These are phyloP conservation scores for Periophthalmodon schlosseri DNA, from an alignment of 2,113 vertebrate genomes.

Conservation along the genomic window DNA sequence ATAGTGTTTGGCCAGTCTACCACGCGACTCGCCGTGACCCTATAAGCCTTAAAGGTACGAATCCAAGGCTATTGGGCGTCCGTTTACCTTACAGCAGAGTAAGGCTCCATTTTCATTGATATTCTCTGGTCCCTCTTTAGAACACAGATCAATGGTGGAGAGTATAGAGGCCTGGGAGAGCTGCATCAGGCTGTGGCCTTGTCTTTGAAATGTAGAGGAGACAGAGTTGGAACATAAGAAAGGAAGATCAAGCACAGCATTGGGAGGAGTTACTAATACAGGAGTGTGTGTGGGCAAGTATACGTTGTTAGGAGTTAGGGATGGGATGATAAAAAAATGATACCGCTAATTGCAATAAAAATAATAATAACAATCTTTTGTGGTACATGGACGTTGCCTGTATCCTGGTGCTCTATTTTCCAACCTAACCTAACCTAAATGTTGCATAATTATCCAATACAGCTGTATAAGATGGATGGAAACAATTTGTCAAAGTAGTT, in stretches of 20 bases:
- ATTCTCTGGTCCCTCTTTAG: background rate
- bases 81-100: background rate
- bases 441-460: too few species aligned
- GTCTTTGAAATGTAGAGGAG: slow-evolving; percentile 30
- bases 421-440: too few species aligned
- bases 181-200: background rate
- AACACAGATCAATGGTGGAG: slow-evolving; percentile 3
- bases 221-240: slow-evolving; percentile 24
- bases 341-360: too few species aligned
- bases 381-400: too few species aligned
- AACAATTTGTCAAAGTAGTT: too few species aligned
- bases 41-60: background rate
- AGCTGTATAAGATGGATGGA: too few species aligned
- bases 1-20: background rate
- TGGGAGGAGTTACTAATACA: background rate
- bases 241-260: slow-evolving; percentile 33
- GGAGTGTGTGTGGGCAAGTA: background rate
- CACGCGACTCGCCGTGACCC: background rate
- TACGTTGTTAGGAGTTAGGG: too few species aligned
- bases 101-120: background rate
- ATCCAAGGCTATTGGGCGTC: background rate
- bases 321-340: too few species aligned
- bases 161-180: slow-evolving; percentile 5
- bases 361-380: too few species aligned
- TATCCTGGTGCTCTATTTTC: too few species aligned